These are phyloP conservation scores for Spinibarbus caldwelli DNA, from an alignment of 2,797 vertebrate genomes.

Conservation along the genomic window DNA sequence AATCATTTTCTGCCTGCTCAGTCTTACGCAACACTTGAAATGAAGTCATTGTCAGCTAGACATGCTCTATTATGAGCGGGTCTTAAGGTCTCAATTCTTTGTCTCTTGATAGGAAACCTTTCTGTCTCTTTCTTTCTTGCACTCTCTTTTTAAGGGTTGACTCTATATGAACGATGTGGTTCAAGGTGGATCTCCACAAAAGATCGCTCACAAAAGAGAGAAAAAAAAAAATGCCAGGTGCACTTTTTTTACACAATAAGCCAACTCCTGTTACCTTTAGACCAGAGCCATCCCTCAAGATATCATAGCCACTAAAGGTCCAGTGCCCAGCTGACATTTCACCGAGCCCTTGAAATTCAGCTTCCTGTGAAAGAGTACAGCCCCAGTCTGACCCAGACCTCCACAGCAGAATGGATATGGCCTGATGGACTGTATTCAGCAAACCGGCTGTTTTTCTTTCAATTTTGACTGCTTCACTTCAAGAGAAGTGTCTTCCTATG, in stretches of 20 bases:
- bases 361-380: constrained; percentile 23
- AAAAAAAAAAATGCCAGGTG: not conserved
- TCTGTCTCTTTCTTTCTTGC: constrained; percentile 31
- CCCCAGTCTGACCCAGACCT: constrained; percentile 10
- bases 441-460: not conserved
- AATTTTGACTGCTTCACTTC: not conserved
- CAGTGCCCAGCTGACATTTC: constrained; percentile 56
- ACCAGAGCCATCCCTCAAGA: constrained; percentile 44
- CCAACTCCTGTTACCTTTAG: constrained; percentile 51
- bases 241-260: constrained; percentile 54
- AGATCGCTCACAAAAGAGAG: constrained; percentile 48
- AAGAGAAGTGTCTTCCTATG: not conserved
- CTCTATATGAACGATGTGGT: constrained; percentile 39
- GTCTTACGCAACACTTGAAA: not conserved
- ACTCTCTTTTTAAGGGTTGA: constrained; percentile 29
- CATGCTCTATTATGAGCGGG: not conserved
- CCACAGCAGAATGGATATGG: not conserved
- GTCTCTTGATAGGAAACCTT: constrained; percentile 49
- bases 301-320: constrained; percentile 57
- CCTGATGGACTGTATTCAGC: not conserved
- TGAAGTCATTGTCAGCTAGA: not conserved
- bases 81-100: constrained; percentile 48
- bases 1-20: not conserved
- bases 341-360: constrained; percentile 50
- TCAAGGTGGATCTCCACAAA: constrained; percentile 48